Evolutionary conservation across 2,888 invertebrate genomes (phyloP), one percentile per base, ranked within the genome.

Genomic region (Spatulosminthurus flaviceps): DNA sequence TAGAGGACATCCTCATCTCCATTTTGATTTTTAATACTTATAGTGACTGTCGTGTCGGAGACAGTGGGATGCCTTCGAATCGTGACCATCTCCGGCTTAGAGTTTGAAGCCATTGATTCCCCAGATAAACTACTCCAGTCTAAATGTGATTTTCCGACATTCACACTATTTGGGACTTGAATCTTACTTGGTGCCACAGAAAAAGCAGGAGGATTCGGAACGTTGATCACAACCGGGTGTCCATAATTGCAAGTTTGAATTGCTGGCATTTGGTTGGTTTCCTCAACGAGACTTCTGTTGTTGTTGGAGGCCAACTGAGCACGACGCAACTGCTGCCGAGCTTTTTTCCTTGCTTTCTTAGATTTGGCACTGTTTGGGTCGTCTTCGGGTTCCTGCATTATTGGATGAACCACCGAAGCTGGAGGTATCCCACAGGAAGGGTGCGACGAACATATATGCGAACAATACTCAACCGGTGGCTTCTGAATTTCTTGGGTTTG

Each of bases 1-100:
- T 93, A 93, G 1, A 93, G 88, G 42, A 93, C 89, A 87, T 92
- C 92, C 85, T 93, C 93, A 86, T 93, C 92, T 81, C 92, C 92
- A 0, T 92, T 92, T 78, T 92, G 91, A 5, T 93, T 93, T 86
- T 93, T 92, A 41, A 93, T 89, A 0, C 93, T 93, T 72, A 94
- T 93, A 0, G 93, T 93, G 0, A 93, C 93, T 28, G 92, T 92
- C 13, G 93, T 92, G 84, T 92, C 92, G 0, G 90, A 89, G 83
- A 73, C 74, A 11, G 77, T 81, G 19, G 83, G 79, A 72, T 84
- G 84, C 26, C 84, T 82, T 22, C 83, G 80, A 80, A 94, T 93
- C 7, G 93, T 93, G 0, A 93, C 93, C 89, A 92, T 92, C 80
- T 83, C 76, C 0, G 76, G 76, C 34, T 76, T 76, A 0, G 75